Evolutionary conservation across 2,113 vertebrate genomes (phyloP).

Genomic region (Mungos mungo): DNA sequence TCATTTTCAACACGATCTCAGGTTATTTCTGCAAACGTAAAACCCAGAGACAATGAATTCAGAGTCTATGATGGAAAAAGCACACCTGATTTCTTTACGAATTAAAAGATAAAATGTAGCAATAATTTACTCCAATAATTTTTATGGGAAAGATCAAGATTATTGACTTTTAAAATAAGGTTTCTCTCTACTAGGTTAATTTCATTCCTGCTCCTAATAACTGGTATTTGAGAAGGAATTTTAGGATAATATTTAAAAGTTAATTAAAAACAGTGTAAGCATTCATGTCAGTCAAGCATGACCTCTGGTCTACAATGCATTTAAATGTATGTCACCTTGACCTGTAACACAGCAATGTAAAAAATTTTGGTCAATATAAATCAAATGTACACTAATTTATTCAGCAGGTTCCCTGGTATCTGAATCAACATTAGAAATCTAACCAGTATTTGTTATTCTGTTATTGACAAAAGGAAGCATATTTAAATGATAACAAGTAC

Average conservation of each 20-base stretch:
- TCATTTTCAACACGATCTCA: background rate
- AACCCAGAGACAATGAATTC: constrained; percentile 27
- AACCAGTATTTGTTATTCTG: constrained; percentile 88
- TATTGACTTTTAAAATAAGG: constrained; percentile 52
- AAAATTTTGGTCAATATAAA: constrained; percentile 87
- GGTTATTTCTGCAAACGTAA: constrained; percentile 33
- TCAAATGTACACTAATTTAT: constrained; percentile 88
- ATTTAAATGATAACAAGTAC: constrained; percentile 90
- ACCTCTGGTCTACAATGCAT: constrained; percentile 82
- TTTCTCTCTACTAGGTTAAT: constrained; percentile 43
- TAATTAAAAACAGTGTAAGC: constrained; percentile 85
- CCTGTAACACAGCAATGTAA: constrained; percentile 84
- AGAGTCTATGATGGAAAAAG: background rate
- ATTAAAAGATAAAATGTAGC: constrained; percentile 18
- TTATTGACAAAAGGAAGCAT: constrained; percentile 88
- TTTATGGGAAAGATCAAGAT: constrained; percentile 26
- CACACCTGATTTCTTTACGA: constrained; percentile 31
- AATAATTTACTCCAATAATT: constrained; percentile 50
- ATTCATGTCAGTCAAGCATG: constrained; percentile 83
- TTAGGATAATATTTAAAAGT: constrained; percentile 73
- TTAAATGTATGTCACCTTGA: constrained; percentile 87
- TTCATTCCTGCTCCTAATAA: constrained; percentile 60
- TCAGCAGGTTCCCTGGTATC: constrained; percentile 82
- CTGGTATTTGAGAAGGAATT: constrained; percentile 69
- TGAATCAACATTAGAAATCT: constrained; percentile 91